phyloP scores from a whole-genome alignment of 64 coral and sea anemone species.

The Actinia tenebrosa region DNA sequence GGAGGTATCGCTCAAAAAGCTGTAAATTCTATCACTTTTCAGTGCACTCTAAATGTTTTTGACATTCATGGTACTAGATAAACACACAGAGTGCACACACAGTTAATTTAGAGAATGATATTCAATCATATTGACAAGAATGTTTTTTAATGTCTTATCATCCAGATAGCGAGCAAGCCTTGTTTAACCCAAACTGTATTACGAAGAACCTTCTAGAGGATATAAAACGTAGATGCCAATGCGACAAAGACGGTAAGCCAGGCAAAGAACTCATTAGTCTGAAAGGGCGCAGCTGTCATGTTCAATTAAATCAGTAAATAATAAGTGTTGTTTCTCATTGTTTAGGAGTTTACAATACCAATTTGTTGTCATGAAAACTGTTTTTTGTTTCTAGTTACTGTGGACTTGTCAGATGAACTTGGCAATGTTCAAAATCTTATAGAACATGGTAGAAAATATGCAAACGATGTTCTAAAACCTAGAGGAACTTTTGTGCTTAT shows the following conservation, averaged over 20 bases:
- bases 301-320: neutral
- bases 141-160: neutral
- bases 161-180: slow-evolving; percentile 71
- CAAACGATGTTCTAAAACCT: slow-evolving; percentile 58
- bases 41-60: neutral
- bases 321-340: neutral
- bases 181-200: slow-evolving; percentile 88
- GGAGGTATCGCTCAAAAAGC: slow-evolving; percentile 23
- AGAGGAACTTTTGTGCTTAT: slow-evolving; percentile 71
- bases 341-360: neutral
- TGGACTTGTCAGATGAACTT: slow-evolving; percentile 84
- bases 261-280: too few species aligned
- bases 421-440: slow-evolving; percentile 73
- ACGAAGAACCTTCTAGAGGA: slow-evolving; percentile 75
- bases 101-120: neutral
- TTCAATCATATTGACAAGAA: neutral
- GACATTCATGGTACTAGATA: neutral
- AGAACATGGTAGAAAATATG: slow-evolving; percentile 56
- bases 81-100: neutral
- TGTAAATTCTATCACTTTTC: neutral
- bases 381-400: slow-evolving; percentile 42
- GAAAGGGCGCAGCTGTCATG: neutral
- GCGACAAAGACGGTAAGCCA: slow-evolving; percentile 49
- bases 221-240: slow-evolving; percentile 74
- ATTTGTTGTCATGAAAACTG: neutral